phyloP scores from a whole-genome alignment of 2,888 invertebrate species.

The Phyto melanocephala region DNA sequence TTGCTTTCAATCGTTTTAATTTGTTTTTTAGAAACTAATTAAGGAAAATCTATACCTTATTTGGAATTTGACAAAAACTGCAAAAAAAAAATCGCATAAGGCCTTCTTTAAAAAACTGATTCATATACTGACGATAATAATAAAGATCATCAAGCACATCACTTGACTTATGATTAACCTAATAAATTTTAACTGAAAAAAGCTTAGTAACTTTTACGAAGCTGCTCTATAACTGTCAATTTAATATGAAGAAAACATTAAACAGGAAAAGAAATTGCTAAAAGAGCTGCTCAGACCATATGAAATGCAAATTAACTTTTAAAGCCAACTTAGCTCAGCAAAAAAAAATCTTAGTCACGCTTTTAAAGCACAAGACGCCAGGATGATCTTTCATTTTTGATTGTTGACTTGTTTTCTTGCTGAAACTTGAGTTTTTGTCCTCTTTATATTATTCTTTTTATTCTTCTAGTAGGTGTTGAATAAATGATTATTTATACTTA shows the following conservation, averaged over 20 bases:
- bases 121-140: neutral
- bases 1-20: no score
- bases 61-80: no score
- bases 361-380: conserved; percentile 36
- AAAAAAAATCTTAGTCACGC: conserved; percentile 39
- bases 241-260: conserved; percentile 5
- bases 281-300: neutral
- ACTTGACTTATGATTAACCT: conserved; percentile 44
- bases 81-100: no score
- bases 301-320: conserved; percentile 26
- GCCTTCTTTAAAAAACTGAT: neutral
- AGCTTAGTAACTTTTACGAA: neutral
- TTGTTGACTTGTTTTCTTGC: conserved; percentile 23
- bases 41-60: no score
- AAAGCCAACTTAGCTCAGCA: neutral
- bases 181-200: neutral
- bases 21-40: no score
- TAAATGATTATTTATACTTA: conserved; percentile 46
- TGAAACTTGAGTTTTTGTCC: neutral
- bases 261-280: neutral
- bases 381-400: conserved; percentile 27
- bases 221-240: conserved; percentile 48
- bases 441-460: neutral
- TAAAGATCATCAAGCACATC: neutral
- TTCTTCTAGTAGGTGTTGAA: conserved; percentile 52